Conservation (phyloP, 2,113 vertebrate species). For the Apeltes quadracus region DNA sequence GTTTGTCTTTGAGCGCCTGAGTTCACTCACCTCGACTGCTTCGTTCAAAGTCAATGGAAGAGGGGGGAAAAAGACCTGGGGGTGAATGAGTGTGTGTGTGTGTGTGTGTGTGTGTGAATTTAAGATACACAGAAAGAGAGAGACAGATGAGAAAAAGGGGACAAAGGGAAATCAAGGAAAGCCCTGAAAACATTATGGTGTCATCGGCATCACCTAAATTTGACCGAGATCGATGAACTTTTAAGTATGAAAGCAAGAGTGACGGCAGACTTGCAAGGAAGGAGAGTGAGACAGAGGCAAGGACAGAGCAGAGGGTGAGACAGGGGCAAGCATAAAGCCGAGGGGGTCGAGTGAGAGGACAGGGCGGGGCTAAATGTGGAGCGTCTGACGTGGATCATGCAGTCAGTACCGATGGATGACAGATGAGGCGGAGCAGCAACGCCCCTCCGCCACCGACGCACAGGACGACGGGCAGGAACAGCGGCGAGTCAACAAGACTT, state of each 20-base stretch:
- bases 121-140: background rate
- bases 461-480: constrained; percentile 23
- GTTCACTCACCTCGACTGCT: constrained; percentile 64
- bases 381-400: constrained; percentile 59
- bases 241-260: constrained; percentile 7
- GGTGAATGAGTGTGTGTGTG: constrained; percentile 35
- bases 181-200: constrained; percentile 18
- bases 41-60: constrained; percentile 65
- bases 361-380: constrained; percentile 55
- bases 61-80: constrained; percentile 47
- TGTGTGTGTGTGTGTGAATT: constrained; percentile 31
- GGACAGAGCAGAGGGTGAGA: background rate
- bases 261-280: constrained; percentile 10
- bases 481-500: constrained; percentile 35
- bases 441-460: constrained; percentile 27
- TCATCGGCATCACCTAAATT: background rate
- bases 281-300: constrained; percentile 2
- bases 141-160: constrained; percentile 5
- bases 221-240: constrained; percentile 5
- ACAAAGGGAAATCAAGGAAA: constrained; percentile 36
- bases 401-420: constrained; percentile 62
- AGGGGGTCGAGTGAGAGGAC: background rate
- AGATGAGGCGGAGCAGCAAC: constrained; percentile 64
- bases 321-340: background rate
- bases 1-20: constrained; percentile 52